A percentile compares a stretch with the other conserved stretches of the same genome.
These are phyloP conservation scores for Porites cylindrica DNA, from an alignment of 92 coral and sea anemone species.

Conservation along the genomic window DNA sequence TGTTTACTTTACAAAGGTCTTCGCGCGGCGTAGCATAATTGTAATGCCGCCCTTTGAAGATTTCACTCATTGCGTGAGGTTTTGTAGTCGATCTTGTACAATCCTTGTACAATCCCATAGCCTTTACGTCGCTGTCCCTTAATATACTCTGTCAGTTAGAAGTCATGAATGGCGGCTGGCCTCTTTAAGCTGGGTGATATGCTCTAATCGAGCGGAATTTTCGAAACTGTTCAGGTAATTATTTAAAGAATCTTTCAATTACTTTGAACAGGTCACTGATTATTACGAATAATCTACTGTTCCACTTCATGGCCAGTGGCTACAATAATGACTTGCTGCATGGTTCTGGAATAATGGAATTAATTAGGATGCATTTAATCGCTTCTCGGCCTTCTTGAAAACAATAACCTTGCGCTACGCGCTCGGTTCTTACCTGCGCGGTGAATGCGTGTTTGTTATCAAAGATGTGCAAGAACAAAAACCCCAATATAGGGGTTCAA, in stretches of 20 bases:
- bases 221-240: not conserved
- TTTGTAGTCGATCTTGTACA: not conserved
- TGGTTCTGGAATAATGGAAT: not conserved
- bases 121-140: not conserved
- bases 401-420: no score
- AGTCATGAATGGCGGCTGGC: constrained; percentile 2
- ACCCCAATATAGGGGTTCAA: not conserved
- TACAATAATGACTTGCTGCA: not conserved
- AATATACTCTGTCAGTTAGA: not conserved
- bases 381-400: not conserved
- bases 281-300: constrained; percentile 3
- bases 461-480: not conserved
- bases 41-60: constrained; percentile 4
- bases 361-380: not conserved
- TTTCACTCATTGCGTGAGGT: not conserved
- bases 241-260: not conserved
- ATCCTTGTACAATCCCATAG: not conserved
- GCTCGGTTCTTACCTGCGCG: not conserved
- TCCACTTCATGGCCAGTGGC: constrained; percentile 5
- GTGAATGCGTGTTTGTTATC: not conserved
- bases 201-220: not conserved
- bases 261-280: not conserved
- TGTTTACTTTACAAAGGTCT: no score
- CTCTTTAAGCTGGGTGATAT: not conserved
- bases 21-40: constrained; percentile 1